phyloP scores from a whole-genome alignment of 1,140 invertebrate species.

The Drosophila mauritiana region DNA sequence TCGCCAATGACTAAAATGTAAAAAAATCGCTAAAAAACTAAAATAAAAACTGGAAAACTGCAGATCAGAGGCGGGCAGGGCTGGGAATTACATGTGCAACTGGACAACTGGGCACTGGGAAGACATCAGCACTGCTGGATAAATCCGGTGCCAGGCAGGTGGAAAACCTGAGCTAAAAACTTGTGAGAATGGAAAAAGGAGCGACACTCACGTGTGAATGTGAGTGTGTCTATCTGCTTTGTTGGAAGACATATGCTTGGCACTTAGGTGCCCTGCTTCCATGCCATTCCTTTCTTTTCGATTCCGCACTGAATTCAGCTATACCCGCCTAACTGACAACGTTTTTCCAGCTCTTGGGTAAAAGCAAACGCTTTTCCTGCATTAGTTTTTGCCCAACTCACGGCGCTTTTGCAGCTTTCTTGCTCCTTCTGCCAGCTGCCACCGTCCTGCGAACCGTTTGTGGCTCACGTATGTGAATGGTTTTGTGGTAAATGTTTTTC shows the following conservation, averaged over 20 bases:
- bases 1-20: slow-evolving; percentile 29
- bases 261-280: slow-evolving; percentile 62
- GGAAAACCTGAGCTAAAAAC: slow-evolving; percentile 31
- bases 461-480: slow-evolving; percentile 53
- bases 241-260: slow-evolving; percentile 72
- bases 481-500: slow-evolving; percentile 79
- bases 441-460: slow-evolving; percentile 7
- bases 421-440: slow-evolving; percentile 23
- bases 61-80: not conserved
- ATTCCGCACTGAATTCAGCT: slow-evolving; percentile 3
- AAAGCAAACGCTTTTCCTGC: slow-evolving; percentile 42
- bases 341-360: slow-evolving; percentile 36
- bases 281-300: not conserved
- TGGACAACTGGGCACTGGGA: slow-evolving; percentile 32
- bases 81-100: slow-evolving; percentile 18
- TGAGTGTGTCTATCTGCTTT: slow-evolving; percentile 43
- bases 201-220: slow-evolving; percentile 40
- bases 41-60: slow-evolving; percentile 20
- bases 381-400: slow-evolving; percentile 45
- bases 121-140: slow-evolving; percentile 43
- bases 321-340: slow-evolving; percentile 12
- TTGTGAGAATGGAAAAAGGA: slow-evolving; percentile 33
- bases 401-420: slow-evolving; percentile 33
- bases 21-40: slow-evolving; percentile 20
- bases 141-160: slow-evolving; percentile 37